phyloP scores from a whole-genome alignment of 2,888 invertebrate genomes.

The Oligia strigilis region DNA sequence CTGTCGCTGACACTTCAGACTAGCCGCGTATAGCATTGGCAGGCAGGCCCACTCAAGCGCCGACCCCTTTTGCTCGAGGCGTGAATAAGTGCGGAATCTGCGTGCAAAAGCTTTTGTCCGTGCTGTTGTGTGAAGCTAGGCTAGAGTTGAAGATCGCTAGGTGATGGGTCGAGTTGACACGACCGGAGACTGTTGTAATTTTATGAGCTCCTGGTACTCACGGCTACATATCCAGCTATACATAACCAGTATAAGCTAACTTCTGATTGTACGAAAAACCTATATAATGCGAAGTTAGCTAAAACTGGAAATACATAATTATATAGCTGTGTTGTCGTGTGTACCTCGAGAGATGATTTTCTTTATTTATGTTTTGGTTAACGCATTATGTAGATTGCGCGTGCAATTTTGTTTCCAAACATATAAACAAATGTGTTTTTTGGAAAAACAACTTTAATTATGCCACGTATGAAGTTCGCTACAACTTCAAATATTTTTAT shows the following conservation, averaged over 20 bases:
- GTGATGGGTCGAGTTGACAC: conserved; percentile 20
- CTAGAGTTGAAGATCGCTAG: conserved; percentile 19
- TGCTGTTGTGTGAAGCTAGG: conserved; percentile 13
- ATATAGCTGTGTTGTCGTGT: no score
- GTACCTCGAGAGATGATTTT: background rate
- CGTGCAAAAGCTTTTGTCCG: conserved; percentile 53
- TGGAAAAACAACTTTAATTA: background rate
- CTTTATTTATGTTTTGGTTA: background rate
- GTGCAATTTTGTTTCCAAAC: background rate
- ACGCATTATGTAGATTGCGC: background rate
- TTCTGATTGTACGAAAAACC: no score
- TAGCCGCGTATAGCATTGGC: conserved; percentile 36
- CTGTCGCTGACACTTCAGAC: conserved; percentile 31
- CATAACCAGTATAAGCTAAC: background rate
- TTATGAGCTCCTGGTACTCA: conserved; percentile 10
- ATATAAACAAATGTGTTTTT: background rate
- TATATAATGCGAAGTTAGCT: no score
- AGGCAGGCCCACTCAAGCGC: conserved; percentile 46
- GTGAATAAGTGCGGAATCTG: conserved; percentile 71
- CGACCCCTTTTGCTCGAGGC: conserved; percentile 66
- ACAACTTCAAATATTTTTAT: background rate
- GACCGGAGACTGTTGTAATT: conserved; percentile 5
- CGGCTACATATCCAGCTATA: background rate
- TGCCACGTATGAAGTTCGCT: background rate
- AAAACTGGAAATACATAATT: no score